Base-by-base conservation (phyloP, 2,113 vertebrate species). In the Oncorhynchus mykiss region DNA sequence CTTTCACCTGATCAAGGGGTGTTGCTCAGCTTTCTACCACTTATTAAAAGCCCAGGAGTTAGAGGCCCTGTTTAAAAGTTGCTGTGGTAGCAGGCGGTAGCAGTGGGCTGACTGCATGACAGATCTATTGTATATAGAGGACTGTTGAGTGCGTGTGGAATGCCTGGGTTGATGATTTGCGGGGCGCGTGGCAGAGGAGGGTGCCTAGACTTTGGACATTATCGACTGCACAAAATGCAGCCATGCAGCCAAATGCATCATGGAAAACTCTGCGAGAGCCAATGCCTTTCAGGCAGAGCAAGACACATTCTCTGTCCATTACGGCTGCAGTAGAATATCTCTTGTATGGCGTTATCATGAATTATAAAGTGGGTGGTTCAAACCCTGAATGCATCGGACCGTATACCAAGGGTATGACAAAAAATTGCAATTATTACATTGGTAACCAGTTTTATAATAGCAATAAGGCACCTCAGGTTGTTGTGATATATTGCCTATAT, bases 1-100 rank as follows among this genome's bases (percentile, higher is more conserved):
- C 77, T 80, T 71, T 74, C 73, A 20, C 24, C 49, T 76, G 83
- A 87, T 88, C 86, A 87, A 85, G 83, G 66, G 77, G 76, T 64
- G 66, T 2, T 2, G 51, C 25, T 7, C 24, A 16, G 27, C 18
- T n/a, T 16, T 7, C n/a, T 12, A 39, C 66, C 67, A 67, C 57
- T 48, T 67, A 75, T 62, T 31, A 73, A 60, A 76, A 48, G 5
- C 0, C 39, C 27, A 27, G 67, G 62, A 5, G 18, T 22, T 20
- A 66, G 64, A 27, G 25, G 13, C n/a, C 12, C 25, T 2, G n/a
- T 49, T 51, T 12, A 27, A 31, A 16, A 6, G 27, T 5, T 20
- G 49, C 4, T 54, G n/a, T 14, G 62, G 29, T 11, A 60, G 59
- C 70, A 77, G 70, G n/a, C 6, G 20, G 25, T 16, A 48, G 29